Evolutionary conservation across 2,888 invertebrate genomes (phyloP).

Genomic region (Artemia sp.): DNA sequence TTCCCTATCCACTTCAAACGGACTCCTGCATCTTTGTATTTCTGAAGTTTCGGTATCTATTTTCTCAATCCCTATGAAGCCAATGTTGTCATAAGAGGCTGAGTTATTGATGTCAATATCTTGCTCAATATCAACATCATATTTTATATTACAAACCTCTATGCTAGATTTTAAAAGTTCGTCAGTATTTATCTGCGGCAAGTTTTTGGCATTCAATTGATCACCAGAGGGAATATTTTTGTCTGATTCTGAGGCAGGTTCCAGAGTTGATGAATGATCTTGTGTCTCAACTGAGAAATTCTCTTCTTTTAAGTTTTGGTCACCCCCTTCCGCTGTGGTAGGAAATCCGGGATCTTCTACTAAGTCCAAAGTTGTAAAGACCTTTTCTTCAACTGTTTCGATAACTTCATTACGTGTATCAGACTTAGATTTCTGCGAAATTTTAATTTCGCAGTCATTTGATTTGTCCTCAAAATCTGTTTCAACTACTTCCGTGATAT

Average conservation of each 20-base stretch:
- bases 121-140: conserved; percentile 22
- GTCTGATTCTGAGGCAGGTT: no score
- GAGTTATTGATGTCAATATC: conserved; percentile 22
- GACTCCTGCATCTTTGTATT: conserved; percentile 23
- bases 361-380: conserved; percentile 20
- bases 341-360: conserved; percentile 18
- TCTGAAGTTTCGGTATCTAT: conserved; percentile 25
- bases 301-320: no score
- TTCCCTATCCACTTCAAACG: conserved; percentile 25
- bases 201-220: no score
- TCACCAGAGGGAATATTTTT: no score
- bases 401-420: conserved; percentile 25
- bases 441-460: no score
- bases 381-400: conserved; percentile 18
- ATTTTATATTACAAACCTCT: conserved; percentile 18
- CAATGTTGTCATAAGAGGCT: conserved; percentile 29
- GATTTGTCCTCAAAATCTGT: no score
- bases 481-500: no score
- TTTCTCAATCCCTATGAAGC: conserved; percentile 29
- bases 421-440: conserved; percentile 22
- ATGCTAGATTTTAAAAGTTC: no score
- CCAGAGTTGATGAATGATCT: no score
- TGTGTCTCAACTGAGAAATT: no score
- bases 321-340: no score
- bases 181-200: no score